Evolutionary conservation across 2,113 vertebrate species (phyloP), one percentile per base, ranked within the genome.

Genomic region (Phylloscopus trochilus): DNA sequence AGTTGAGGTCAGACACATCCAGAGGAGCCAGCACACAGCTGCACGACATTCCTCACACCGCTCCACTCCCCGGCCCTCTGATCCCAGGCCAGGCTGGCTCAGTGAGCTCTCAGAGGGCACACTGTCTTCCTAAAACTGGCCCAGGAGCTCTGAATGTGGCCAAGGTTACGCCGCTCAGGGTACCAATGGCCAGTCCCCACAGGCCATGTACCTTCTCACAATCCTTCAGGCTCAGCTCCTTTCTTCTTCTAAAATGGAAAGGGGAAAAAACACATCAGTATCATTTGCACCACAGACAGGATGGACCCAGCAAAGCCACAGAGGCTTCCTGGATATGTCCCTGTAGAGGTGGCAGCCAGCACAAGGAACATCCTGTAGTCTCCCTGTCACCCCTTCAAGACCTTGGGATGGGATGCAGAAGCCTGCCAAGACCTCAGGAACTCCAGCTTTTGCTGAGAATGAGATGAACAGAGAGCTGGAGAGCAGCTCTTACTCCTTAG

Each of bases 221-320:
- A 8, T 90, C 66, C 88, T 90, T 93, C 93, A 28, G 86, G 49
- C 37, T 96, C 83, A 53, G 90, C 49, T 83, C 53, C 58, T 89
- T 96, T 97, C 96, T 97, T 97, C 92, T 96, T 97, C 95, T 97
- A 66, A 33, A 90, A 89, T 23, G 30, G 17, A 89, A 95, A 78
- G 14, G 43, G 37, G 30, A n/a, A 9, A 79, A 83, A 92, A 77
- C 14, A 18, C 37, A 39, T 94, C 58, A 93, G 55, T 13, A 19
- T 85, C 22, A 37, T 30, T 35, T 26, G 41, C 31, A 78, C 6
- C 44, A 70, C 41, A 55, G 43, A 35, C 27, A 13, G 2, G 14
- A 79, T 74, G 79, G 19, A 26, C 33, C 3, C 67, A 79, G 46
- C 49, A 90, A 58, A 89, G 30, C 41, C 52, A n/a, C 17, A 49